Base-by-base conservation (phyloP, 1,140 invertebrate species). In the Monochamus saltuarius region DNA sequence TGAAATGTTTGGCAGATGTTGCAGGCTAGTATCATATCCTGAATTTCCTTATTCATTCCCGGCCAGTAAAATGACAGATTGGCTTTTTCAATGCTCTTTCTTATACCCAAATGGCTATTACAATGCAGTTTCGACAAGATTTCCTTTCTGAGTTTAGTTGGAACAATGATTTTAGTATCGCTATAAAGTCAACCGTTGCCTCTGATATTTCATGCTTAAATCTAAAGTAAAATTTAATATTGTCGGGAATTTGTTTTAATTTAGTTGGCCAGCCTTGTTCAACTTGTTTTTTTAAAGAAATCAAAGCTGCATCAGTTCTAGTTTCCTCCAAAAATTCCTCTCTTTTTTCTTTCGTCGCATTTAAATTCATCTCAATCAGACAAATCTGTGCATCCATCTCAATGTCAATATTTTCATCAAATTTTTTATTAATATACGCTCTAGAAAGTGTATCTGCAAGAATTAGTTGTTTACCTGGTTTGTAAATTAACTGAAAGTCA, bases 371-470 rank as follows among this genome's bases (percentile, higher is more conserved):
- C 16, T 53, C 17, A 11, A 68, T 56, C 19, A 65, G 35, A 50
- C 66, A 65, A 4, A 65, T 45, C 35, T 65, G 65, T 35, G 52
- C 58, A 7, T 63, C 37, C 10, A 57, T 57, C 42, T 47, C 59
- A 29, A 56, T 47, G 22, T 60, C 62, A 8, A 51, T 42, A 35
- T 60, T 62, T 50, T 60, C 57, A 49, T 64, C 47, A 17, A 61
- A 49, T 34, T 9, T 40, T 36, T 63, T 19, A 0, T 13, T 45
- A 35, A 61, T 19, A 50, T 52, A 49, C 29, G 58, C 62, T 46
- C 64, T 38, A 9, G 75, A 69, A 56, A 74, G 65, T 42, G 71
- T 69, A 73, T 79, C 74, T 64, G 72, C 72, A 22, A 71, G 56
- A 35, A 65, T 35, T 61, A 79, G 72, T 11, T 69, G 17, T 59